Evolutionary conservation across 2,888 invertebrate genomes (phyloP), one percentile per base, ranked within the genome.

Genomic region (Stenotaenia linearis): DNA sequence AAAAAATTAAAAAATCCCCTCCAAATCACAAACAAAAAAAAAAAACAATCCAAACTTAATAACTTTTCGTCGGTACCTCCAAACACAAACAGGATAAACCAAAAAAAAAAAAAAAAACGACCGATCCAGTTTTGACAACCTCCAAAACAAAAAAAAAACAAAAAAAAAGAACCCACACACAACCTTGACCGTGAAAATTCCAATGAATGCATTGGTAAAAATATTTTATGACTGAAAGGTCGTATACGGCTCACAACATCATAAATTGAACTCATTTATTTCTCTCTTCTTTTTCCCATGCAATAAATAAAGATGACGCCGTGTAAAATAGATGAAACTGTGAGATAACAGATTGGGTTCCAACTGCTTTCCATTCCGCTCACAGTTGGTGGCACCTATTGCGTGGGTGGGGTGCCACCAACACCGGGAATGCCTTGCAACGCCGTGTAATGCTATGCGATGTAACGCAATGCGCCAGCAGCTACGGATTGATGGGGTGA

Each of bases 391-490:
- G 61, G 61, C 61, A 61, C 10, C 7, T 61, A 61, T 61, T 61
- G 61, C 61, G 61, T 61, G 61, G 61, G 61, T 61, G 61, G 61
- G 61, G 61, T 61, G 61, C 61, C 61, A 61, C 61, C 61, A 61
- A 61, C 61, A 23, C 28, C 61, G 61, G 61, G 56, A 21, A n/a
- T n/a, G n/a, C n/a, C n/a, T n/a, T n/a, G n/a, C n/a, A n/a, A n/a
- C n/a, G n/a, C n/a, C n/a, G n/a, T n/a, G n/a, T n/a, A n/a, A n/a
- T n/a, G n/a, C n/a, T n/a, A n/a, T n/a, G n/a, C n/a, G n/a, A n/a
- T n/a, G n/a, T n/a, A n/a, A n/a, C n/a, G n/a, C n/a, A n/a, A n/a
- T 9, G 12, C 3, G 9, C 5, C 15, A 12, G 61, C 25, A 45
- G n/a, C 23, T 9, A 9, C 25, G 15, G 61, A 1, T 1, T 21